phyloP scores from a whole-genome alignment of 2,888 invertebrate species.

The Scaptomyza reducta region DNA sequence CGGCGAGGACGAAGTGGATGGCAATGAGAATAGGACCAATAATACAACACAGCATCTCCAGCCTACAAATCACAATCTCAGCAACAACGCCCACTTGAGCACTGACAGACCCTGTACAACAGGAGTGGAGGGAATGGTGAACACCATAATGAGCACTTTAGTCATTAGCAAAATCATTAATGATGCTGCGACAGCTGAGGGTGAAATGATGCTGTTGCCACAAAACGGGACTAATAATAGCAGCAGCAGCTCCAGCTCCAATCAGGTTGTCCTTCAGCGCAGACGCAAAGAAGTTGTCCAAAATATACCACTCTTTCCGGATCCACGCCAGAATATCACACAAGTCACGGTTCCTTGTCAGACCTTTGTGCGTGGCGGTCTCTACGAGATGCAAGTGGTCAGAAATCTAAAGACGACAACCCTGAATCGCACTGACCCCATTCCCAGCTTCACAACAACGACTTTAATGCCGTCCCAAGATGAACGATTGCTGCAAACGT shows the following conservation, averaged over 20 bases:
- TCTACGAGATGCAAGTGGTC: constrained; percentile 82
- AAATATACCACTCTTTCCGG: constrained; percentile 82
- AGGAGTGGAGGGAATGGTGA: constrained; percentile 54
- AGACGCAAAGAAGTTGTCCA: constrained; percentile 80
- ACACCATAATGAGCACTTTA: constrained; percentile 81
- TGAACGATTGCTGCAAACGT: constrained; percentile 84
- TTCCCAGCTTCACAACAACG: constrained; percentile 60
- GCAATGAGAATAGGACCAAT: constrained; percentile 14
- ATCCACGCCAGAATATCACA: constrained; percentile 82
- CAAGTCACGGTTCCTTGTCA: constrained; percentile 82
- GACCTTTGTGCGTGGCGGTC: constrained; percentile 81
- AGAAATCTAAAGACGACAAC: constrained; percentile 73
- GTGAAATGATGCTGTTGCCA: constrained; percentile 11
- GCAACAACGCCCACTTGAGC: constrained; percentile 59
- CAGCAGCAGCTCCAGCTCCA: constrained; percentile 18
- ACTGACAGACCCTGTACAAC: constrained; percentile 29
- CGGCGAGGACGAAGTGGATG: constrained; percentile 40
- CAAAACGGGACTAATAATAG: constrained; percentile 16
- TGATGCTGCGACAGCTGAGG: constrained; percentile 56
- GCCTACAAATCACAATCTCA: constrained; percentile 40
- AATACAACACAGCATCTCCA: constrained; percentile 12
- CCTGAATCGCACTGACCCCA: constrained; percentile 23
- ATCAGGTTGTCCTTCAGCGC: constrained; percentile 63
- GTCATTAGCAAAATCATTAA: constrained; percentile 83
- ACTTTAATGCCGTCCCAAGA: constrained; percentile 79